Percentiles rank a stretch among this genome's conserved stretches.
Conservation (phyloP, 92 coral and sea anemone species). For the Paragorgia papillata region DNA sequence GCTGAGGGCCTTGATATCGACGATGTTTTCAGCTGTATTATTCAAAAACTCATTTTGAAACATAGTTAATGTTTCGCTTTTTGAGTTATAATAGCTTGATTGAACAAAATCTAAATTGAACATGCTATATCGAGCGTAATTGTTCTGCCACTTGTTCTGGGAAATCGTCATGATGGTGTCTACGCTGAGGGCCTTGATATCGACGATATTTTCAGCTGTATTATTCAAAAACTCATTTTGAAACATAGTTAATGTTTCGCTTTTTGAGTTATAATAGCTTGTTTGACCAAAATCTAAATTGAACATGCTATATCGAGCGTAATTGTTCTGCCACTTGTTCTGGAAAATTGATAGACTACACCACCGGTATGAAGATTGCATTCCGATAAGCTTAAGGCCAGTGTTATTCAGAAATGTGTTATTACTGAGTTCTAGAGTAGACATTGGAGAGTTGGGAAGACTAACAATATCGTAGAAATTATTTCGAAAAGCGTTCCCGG, state of each 20-base stretch:
- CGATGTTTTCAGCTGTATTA: background rate
- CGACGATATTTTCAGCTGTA: no score
- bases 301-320: background rate
- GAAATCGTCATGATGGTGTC: no score
- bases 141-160: no score
- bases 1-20: background rate
- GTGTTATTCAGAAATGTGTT: conserved; percentile 12
- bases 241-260: no score
- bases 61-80: no score
- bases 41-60: conserved; percentile 14
- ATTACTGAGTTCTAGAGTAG: background rate
- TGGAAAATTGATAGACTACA: background rate
- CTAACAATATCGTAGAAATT: background rate
- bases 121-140: no score
- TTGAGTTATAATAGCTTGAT: no score
- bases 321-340: background rate
- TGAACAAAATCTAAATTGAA: no score
- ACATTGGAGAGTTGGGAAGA: background rate
- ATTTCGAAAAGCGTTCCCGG: conserved; percentile 9
- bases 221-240: no score
- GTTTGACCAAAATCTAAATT: background rate
- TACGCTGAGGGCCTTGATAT: no score
- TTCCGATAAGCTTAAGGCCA: background rate
- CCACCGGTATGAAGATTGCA: background rate
- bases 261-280: no score